These are phyloP conservation scores for Drosophila borealis DNA, from an alignment of 2,888 invertebrate species.

Conservation along the genomic window DNA sequence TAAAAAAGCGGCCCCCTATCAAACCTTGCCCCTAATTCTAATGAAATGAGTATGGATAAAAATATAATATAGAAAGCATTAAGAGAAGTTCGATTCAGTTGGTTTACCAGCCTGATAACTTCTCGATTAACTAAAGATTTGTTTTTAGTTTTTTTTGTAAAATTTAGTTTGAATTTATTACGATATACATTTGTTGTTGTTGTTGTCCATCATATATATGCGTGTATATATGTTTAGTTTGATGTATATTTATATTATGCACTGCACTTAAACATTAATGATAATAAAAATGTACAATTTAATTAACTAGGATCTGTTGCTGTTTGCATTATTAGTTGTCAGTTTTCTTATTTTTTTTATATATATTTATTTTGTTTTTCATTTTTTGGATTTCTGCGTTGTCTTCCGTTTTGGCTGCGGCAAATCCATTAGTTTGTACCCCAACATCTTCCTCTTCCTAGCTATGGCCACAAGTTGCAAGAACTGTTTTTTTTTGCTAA, in stretches of 20 bases:
- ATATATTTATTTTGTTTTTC: constrained; percentile 14
- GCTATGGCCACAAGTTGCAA: constrained; percentile 40
- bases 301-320: constrained; percentile 75
- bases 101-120: too few relatives aligned
- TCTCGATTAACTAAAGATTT: background rate
- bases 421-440: constrained; percentile 2
- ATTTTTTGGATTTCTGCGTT: constrained; percentile 27
- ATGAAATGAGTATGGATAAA: background rate
- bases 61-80: background rate
- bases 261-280: constrained; percentile 71
- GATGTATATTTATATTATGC: constrained; percentile 55
- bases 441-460: constrained; percentile 1
- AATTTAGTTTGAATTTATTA: constrained; percentile 77
- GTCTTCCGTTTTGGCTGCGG: constrained; percentile 34
- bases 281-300: constrained; percentile 79
- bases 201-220: constrained; percentile 42
- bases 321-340: constrained; percentile 44
- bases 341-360: constrained; percentile 22
- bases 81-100: background rate
- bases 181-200: constrained; percentile 64
- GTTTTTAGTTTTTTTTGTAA: constrained; percentile 55
- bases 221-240: constrained; percentile 35
- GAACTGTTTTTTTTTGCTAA: constrained; percentile 16
- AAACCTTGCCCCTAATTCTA: too few relatives aligned
- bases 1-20: too few relatives aligned